A percentile compares a stretch with the other conserved stretches of the same genome.
Evolutionary conservation across 2,113 vertebrate species (phyloP).

Genomic region (Pollimyrus isidori): DNA sequence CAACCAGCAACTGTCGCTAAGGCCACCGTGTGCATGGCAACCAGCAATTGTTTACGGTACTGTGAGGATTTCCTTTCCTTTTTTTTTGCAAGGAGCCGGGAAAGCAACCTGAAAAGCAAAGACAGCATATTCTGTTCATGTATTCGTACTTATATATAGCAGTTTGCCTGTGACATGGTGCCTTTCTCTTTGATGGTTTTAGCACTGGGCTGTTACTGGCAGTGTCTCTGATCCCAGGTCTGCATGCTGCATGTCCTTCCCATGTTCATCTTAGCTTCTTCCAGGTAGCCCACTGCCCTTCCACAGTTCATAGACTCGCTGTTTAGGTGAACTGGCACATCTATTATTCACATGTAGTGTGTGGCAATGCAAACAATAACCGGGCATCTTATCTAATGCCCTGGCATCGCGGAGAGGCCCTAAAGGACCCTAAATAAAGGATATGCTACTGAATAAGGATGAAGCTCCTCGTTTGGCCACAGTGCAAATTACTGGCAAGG

Average conservation of each 20-base stretch:
- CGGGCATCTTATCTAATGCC: neutral
- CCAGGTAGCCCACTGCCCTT: neutral
- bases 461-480: neutral
- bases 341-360: neutral
- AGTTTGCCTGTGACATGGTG: neutral
- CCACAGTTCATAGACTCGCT: neutral
- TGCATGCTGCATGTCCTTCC: neutral
- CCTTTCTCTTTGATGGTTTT: neutral
- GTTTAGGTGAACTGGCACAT: neutral
- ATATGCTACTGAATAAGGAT: neutral
- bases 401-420: neutral
- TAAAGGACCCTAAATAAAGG: neutral
- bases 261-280: neutral
- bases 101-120: neutral
- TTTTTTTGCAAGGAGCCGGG: neutral
- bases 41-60: constrained; percentile 28
- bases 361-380: neutral
- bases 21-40: constrained; percentile 41
- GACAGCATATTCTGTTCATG: neutral
- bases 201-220: neutral
- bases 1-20: constrained; percentile 7
- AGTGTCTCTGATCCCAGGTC: neutral
- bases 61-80: no score
- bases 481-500: neutral
- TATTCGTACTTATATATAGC: neutral